phyloP scores from a whole-genome alignment of 2,888 invertebrate genomes.

The Cephus runcator region DNA sequence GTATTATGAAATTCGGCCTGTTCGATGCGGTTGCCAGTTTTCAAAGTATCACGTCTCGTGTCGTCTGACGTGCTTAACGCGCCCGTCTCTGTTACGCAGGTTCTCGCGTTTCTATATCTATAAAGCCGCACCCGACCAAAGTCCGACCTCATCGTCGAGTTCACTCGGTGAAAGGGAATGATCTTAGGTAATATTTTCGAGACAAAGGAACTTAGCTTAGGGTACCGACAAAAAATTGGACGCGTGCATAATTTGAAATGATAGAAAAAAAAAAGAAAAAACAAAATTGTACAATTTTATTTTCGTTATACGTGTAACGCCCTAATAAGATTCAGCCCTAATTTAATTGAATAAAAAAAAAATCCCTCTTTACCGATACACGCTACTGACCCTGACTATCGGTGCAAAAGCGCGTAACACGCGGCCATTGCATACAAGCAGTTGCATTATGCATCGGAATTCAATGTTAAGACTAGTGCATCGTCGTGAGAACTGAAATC shows the following conservation, averaged over 20 bases:
- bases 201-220: neutral
- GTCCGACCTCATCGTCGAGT: neutral
- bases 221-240: neutral
- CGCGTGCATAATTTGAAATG: neutral
- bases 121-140: neutral
- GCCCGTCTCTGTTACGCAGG: conserved; percentile 29
- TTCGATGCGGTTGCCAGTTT: neutral
- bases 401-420: neutral
- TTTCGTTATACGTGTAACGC: neutral
- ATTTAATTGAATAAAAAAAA: neutral
- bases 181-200: neutral
- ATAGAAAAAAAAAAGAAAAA: no score
- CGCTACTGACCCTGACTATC: neutral
- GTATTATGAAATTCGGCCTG: conserved; percentile 29
- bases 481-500: neutral
- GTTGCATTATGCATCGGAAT: neutral
- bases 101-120: neutral
- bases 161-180: neutral
- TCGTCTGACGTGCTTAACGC: conserved; percentile 34
- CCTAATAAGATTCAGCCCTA: neutral
- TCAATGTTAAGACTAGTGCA: neutral
- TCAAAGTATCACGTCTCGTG: conserved; percentile 13
- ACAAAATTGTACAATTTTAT: neutral
- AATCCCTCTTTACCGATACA: neutral
- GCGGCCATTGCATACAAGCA: neutral